These are phyloP conservation scores for Bradypodion ventrale DNA, from an alignment of 2,797 vertebrate genomes.

Conservation along the genomic window DNA sequence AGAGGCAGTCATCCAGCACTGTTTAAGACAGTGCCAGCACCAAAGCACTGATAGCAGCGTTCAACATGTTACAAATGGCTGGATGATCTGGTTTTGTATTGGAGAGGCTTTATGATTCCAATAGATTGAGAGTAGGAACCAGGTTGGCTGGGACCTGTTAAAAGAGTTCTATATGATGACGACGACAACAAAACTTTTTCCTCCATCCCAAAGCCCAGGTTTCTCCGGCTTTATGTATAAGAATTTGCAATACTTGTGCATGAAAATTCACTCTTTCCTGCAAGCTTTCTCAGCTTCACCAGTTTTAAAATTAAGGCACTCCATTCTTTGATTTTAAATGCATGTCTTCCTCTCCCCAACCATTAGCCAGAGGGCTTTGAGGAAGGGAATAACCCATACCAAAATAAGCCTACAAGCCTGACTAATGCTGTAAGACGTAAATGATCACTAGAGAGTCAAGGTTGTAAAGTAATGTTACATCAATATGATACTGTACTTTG, in stretches of 20 bases:
- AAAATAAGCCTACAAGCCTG: neutral
- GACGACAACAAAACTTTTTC: neutral
- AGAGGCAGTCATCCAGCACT: neutral
- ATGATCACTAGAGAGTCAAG: conserved; percentile 1
- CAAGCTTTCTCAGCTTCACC: no score
- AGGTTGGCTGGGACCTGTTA: neutral
- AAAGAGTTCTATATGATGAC: neutral
- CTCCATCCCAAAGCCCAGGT: neutral
- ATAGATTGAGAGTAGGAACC: neutral
- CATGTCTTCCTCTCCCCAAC: no score
- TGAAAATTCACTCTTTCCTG: no score
- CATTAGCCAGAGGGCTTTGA: no score
- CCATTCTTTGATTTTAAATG: neutral
- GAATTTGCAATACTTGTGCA: no score
- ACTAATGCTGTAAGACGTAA: neutral
- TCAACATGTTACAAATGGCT: neutral
- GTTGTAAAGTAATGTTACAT: neutral
- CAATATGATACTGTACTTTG: conserved; percentile 5
- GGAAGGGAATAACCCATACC: neutral
- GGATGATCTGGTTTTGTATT: neutral
- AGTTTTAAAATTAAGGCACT: neutral
- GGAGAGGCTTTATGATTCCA: neutral
- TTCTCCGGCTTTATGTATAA: no score
- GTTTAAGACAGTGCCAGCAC: neutral
- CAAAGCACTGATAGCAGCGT: neutral